Evolutionary conservation across 2,888 invertebrate genomes (phyloP), one percentile per base, ranked within the genome.

Genomic region (Xanthia togata): DNA sequence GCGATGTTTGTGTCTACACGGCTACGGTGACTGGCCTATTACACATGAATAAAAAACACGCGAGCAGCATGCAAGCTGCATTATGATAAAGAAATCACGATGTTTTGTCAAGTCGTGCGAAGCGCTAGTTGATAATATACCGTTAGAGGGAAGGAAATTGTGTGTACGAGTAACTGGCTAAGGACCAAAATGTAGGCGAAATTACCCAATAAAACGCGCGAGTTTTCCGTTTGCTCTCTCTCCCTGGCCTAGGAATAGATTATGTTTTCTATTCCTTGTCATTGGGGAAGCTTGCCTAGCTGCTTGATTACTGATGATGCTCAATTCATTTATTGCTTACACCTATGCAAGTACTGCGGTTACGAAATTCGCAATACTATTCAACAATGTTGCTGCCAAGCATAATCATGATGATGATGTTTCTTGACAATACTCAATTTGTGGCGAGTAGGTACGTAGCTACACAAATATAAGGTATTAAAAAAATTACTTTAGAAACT

Each of bases 351-450:
- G 4, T 67, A 68, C 6, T 47, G 9, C 38, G 41, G 69, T 70
- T 60, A 31, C 8, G 9, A 14, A 5, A 44, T 20, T n/a, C 44
- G 26, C 44, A 44, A 65, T 65, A 20, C 20, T 44, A 20, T 26
- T 26, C 12, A 65, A 26, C 12, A 44, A 64, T 41, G n/a, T 63
- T 50, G 20, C 38, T 38, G 38, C n/a, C n/a, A 17, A 41, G 41
- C 41, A 26, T 64, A 26, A 41, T 26, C 26, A 44, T 44, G 26
- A 9, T 17, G 26, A 9, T 9, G n/a, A 20, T 26, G 26, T 44
- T 20, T 44, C 20, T 44, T 44, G 26, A 65, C 64, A 41, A 65
- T 44, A 44, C 64, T 26, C 64, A 65, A 44, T 65, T 65, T 65
- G 44, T 44, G 64, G 26, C 20, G 26, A 26, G 26, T 17, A n/a